Conservation (phyloP, 1,140 invertebrate genomes). For the Vanessa atalanta region DNA sequence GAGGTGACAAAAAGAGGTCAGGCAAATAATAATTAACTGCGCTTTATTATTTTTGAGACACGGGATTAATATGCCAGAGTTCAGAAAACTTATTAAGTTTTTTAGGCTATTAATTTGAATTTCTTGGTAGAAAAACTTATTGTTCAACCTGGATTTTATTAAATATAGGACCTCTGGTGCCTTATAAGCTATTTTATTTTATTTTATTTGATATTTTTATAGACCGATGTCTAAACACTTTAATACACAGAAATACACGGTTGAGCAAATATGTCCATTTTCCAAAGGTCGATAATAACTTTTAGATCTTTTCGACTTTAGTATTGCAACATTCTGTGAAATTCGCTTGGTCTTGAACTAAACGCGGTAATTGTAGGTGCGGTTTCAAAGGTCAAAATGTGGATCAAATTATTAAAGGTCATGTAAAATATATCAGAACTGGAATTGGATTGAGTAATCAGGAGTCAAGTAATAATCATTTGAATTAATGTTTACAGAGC, state of each 20-base stretch:
- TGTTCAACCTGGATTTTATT: no score
- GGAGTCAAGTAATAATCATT: neutral
- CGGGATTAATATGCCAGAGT: no score
- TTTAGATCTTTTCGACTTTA: neutral
- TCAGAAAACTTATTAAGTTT: no score
- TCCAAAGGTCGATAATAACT: neutral
- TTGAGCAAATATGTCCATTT: neutral
- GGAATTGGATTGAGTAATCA: neutral
- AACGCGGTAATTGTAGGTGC: conserved; percentile 4
- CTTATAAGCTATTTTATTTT: no score
- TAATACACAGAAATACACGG: neutral
- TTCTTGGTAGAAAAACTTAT: no score
- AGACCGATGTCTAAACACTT: no score
- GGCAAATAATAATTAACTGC: no score
- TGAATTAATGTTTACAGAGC: neutral
- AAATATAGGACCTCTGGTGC: no score
- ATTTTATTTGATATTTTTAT: no score
- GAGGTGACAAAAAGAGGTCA: no score
- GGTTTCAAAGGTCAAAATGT: conserved; percentile 7
- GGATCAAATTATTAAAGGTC: conserved; percentile 5
- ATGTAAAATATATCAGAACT: neutral
- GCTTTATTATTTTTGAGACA: no score
- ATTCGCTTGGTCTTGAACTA: conserved; percentile 8
- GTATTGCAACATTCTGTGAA: conserved; percentile 1
- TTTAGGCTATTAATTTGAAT: no score